These are phyloP conservation scores for Antheraea mylitta DNA, from an alignment of 1,140 invertebrate genomes.

Conservation along the genomic window DNA sequence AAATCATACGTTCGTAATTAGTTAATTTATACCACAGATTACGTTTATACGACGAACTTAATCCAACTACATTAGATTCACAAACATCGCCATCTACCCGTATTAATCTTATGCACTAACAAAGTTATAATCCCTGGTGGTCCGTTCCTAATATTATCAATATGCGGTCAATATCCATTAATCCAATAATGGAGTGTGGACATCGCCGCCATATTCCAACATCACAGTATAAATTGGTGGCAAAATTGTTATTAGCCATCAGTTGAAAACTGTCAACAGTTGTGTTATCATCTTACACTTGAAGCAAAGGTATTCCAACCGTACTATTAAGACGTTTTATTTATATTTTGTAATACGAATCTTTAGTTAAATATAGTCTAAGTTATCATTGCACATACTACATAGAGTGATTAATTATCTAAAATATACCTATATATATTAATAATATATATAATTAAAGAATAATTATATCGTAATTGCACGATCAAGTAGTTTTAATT, in stretches of 20 bases:
- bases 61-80: background rate
- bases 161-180: constrained; percentile 66
- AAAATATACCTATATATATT: too few relatives aligned
- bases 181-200: constrained; percentile 67
- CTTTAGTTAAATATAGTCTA: too few relatives aligned
- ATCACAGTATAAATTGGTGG: constrained; percentile 60
- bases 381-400: too few relatives aligned
- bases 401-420: too few relatives aligned
- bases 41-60: too few relatives aligned
- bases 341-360: background rate
- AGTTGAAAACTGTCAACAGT: constrained; percentile 45
- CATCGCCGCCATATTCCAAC: constrained; percentile 35
- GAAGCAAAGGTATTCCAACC: constrained; percentile 28
- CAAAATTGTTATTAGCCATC: constrained; percentile 43
- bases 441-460: background rate
- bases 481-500: too few relatives aligned
- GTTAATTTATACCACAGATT: too few relatives aligned
- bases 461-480: background rate
- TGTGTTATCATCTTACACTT: constrained; percentile 47
- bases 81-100: background rate
- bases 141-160: constrained; percentile 43
- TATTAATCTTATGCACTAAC: constrained; percentile 58
- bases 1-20: too few relatives aligned
- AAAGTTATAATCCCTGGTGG: constrained; percentile 62
- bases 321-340: background rate